Evolutionary conservation across 2,797 vertebrate species (phyloP).

Genomic region (Notolabrus celidotus): DNA sequence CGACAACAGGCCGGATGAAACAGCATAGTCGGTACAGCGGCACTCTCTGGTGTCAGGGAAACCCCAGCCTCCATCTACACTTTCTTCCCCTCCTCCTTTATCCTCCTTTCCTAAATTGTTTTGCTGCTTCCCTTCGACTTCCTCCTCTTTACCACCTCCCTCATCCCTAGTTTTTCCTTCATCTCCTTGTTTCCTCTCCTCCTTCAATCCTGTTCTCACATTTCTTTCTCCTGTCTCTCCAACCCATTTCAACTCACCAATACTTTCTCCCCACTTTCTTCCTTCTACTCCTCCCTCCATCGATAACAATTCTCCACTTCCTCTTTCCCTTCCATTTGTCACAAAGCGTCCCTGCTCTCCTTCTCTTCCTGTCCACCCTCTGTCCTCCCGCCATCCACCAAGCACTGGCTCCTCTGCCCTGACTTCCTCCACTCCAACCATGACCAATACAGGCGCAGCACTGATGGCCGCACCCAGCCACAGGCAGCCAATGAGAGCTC

Average conservation of each 20-base stretch:
- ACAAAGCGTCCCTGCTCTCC: slow-evolving; percentile 34
- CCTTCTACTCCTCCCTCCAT: slow-evolving; percentile 26
- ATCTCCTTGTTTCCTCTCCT: slow-evolving; percentile 39
- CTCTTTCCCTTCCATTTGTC: slow-evolving; percentile 51
- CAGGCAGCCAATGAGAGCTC: slow-evolving; percentile 80
- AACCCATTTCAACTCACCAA: slow-evolving; percentile 5
- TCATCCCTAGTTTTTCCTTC: slow-evolving; percentile 52
- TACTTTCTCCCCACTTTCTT: slow-evolving; percentile 30
- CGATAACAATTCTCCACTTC: slow-evolving; percentile 26
- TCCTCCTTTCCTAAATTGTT: slow-evolving; percentile 76
- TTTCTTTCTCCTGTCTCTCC: slow-evolving; percentile 47
- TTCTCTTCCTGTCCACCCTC: slow-evolving; percentile 38
- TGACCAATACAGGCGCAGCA: slow-evolving; percentile 80
- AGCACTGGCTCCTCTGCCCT: slow-evolving; percentile 60
- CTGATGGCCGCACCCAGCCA: slow-evolving; percentile 83
- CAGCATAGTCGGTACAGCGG: slow-evolving; percentile 77
- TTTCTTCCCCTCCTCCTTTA: slow-evolving; percentile 53
- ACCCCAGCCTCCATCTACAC: slow-evolving; percentile 40
- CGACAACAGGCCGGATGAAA: slow-evolving; percentile 80
- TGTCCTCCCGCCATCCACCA: slow-evolving; percentile 48
- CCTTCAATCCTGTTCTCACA: not conserved
- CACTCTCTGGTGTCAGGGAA: slow-evolving; percentile 77
- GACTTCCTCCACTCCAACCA: slow-evolving; percentile 84
- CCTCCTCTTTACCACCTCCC: slow-evolving; percentile 38
- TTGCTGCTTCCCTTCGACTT: slow-evolving; percentile 29